These are phyloP conservation scores for Poecile montanus DNA, from an alignment of 2,797 vertebrate genomes.

Conservation along the genomic window DNA sequence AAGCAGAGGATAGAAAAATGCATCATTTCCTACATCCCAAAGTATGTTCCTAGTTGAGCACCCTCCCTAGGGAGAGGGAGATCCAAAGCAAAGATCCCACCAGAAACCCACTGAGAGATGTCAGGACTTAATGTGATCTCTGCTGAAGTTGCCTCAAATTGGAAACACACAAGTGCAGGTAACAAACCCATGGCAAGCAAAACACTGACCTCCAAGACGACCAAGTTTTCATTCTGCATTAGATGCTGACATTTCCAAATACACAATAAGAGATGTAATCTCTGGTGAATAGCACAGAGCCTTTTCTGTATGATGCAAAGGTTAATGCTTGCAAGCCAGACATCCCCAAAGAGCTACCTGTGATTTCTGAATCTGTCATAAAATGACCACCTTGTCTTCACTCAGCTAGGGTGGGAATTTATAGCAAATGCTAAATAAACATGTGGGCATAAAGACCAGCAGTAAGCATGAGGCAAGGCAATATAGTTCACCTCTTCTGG, in stretches of 20 bases:
- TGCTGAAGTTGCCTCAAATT: background rate
- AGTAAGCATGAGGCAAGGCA: background rate
- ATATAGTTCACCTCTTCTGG: background rate
- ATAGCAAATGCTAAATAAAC: background rate
- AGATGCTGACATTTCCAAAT: background rate
- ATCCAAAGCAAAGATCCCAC: background rate
- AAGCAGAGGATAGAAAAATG: background rate
- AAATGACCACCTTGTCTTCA: background rate
- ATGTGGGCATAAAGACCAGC: background rate
- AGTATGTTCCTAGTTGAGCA: background rate
- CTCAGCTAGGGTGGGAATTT: background rate
- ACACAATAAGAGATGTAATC: background rate
- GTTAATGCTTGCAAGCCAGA: background rate
- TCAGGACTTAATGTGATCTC: rapidly evolving
- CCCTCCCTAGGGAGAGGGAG: background rate
- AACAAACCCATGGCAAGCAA: background rate
- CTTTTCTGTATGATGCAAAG: background rate
- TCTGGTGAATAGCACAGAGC: background rate
- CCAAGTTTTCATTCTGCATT: background rate
- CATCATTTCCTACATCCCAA: background rate
- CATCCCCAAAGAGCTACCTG: background rate
- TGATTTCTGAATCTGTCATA: background rate
- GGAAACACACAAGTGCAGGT: background rate
- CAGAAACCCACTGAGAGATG: background rate
- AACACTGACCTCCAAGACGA: background rate